Evolutionary conservation across 1,140 invertebrate species (phyloP), one percentile per base, ranked within the genome.

Genomic region (Drosophila subobscura): DNA sequence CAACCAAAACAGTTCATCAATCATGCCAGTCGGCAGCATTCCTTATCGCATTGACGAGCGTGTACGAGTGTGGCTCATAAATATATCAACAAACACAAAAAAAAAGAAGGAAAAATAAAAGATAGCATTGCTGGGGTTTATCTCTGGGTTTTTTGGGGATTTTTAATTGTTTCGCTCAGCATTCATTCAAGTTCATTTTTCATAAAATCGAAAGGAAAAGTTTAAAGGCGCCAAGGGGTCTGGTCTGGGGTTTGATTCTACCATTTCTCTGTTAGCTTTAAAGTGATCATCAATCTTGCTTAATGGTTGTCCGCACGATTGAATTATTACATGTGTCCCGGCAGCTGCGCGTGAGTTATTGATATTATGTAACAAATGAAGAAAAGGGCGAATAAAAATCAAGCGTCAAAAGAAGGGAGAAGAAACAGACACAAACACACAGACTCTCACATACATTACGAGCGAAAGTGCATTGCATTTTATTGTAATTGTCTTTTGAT

Each of bases 301-400:
- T 90, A 90, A 90, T 90, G 90, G 89, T 90, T 83, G 76, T 90
- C 83, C 86, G 86, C 86, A 89, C 89, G 84, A 90, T 89, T 90
- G 89, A 90, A 90, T 90, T 90, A 90, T 90, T 90, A 89, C 80
- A 89, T 89, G 80, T 90, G 89, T 90, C 89, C 16, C 16, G 12
- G 33, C 33, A 89, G 86, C 79, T 90, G 83, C 83, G 78, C 74
- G 78, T 86, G 81, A 86, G 83, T 86, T 86, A 86, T 86, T 86
- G 83, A 86, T 86, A 88, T 88, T 80, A 86, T 78, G 81, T 85
- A 86, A 86, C 80, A 85, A 85, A 86, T 85, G 77, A 86, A 85
- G 81, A 86, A 85, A 81, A 20, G 16, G 16, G 72, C 73, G 60
- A 80, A 85, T 86, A 85, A 85, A 85, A 85, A 85, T 85, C 80